These are phyloP conservation scores for Eriocheir sinensis DNA, from an alignment of 1,140 invertebrate genomes.

Conservation along the genomic window DNA sequence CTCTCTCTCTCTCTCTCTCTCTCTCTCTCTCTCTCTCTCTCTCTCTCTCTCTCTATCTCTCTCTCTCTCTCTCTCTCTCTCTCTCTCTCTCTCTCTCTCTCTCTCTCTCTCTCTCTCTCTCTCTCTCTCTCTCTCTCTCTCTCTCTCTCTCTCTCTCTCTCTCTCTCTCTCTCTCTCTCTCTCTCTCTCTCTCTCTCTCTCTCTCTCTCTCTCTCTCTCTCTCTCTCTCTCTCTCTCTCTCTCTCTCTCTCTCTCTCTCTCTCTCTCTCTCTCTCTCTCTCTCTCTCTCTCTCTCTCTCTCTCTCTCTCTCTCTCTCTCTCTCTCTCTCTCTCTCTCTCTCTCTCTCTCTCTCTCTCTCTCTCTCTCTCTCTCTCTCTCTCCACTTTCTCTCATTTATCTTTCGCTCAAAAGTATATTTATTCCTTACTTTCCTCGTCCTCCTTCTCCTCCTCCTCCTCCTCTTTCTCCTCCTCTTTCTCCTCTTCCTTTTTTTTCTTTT, in stretches of 20 bases:
- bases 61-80: neutral
- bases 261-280: conserved; percentile 54
- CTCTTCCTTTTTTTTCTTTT: neutral
- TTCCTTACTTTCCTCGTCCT: neutral
- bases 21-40: neutral
- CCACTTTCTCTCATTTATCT: neutral
- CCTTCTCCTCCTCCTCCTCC: neutral
- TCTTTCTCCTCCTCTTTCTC: neutral
- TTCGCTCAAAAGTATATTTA: neutral
- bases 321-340: conserved; percentile 30
- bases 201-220: conserved; percentile 8
- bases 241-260: conserved; percentile 50
- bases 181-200: conserved; percentile 1
- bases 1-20: conserved; percentile 43
- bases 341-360: neutral
- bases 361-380: neutral
- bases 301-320: conserved; percentile 36
- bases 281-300: conserved; percentile 32
- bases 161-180: neutral
- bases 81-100: neutral
- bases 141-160: neutral
- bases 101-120: neutral
- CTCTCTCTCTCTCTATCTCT: neutral
- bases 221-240: neutral
- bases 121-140: neutral